phyloP scores from a whole-genome alignment of 1,140 invertebrate species.

The Lucilia cuprina region DNA sequence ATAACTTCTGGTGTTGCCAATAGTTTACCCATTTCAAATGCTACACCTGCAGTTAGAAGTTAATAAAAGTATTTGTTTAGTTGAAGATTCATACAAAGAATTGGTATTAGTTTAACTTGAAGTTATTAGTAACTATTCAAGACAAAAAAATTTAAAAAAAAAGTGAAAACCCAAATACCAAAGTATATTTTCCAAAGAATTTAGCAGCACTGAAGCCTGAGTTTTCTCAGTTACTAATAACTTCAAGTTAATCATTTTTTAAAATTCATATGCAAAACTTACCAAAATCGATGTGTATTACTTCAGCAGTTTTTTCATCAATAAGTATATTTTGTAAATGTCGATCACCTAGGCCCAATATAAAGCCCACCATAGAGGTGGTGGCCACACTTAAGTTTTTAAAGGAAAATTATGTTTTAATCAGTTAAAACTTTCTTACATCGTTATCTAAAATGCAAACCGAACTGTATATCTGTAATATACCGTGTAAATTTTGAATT shows the following conservation, averaged over 20 bases:
- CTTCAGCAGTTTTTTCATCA: conserved; percentile 85
- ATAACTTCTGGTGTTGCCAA: conserved; percentile 88
- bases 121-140: no score
- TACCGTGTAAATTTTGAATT: no score
- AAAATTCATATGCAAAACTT: conserved; percentile 46
- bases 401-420: neutral
- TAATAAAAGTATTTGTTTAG: neutral
- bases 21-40: conserved; percentile 93
- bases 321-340: conserved; percentile 93
- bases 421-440: no score
- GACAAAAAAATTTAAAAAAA: no score
- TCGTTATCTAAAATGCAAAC: no score
- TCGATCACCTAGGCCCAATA: conserved; percentile 90
- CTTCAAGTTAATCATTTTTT: no score
- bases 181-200: no score
- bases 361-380: conserved; percentile 90
- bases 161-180: no score
- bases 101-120: no score
- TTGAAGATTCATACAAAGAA: neutral
- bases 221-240: no score
- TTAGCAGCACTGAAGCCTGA: no score
- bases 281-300: conserved; percentile 96
- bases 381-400: conserved; percentile 73
- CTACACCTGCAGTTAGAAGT: conserved; percentile 73
- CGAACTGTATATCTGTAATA: no score